Base-by-base conservation (phyloP, 2,113 vertebrate genomes). In the Panthera tigris region DNA sequence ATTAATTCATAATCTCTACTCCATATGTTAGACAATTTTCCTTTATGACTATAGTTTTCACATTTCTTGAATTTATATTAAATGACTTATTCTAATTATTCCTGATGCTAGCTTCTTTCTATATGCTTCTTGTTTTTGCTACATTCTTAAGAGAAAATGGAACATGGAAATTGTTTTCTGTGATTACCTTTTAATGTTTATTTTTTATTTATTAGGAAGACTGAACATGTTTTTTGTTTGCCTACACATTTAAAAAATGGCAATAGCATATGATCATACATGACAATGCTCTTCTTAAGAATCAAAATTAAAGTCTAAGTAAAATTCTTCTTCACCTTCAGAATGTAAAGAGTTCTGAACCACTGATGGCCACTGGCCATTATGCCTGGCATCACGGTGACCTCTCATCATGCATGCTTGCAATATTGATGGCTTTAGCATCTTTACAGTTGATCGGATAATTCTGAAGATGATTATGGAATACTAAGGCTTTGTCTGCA, bases 1-100 rank as follows among this genome's bases (percentile, higher is more conserved):
- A 83, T 73, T 90, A 89, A 65, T 90, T 81, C 88, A 90, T 92
- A 87, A 90, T 85, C 48, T 84, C 29, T n/a, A 94, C 23, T 78
- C 4, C 39, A 84, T 73, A 68, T n/a, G 4, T 89, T 87, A 95
- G 33, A 88, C 65, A 18, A 57, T 55, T 83, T 93, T 71, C 23
- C 21, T 57, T 57, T 76, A n/a, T 65, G 79, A 88, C 69, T 83
- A 3, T 39, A n/a, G 10, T 50, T 78, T 88, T 93, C 12, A 87
- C 14, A 31, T 92, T 76, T 78, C 39, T 94, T 66, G 11, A 78
- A 45, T 73, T 96, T 81, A 91, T 80, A 68, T n/a, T 89, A 79
- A 74, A 65, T 97, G 76, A 66, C 50, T 69, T 87, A 86, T 89
- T 94, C 18, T 94, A 85, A 33, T 74, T 86, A 81, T 73, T 92